phyloP scores from a whole-genome alignment of 2,113 vertebrate genomes.

The pig (Sus scrofa) region T2T-Sscrofa CM000829.6:53280001-53280500 shows the following conservation, averaged over 20 bases:
- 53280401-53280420: background rate
- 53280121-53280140: background rate
- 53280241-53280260: background rate
- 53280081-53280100: background rate
- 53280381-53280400: background rate
- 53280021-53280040: background rate
- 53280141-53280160: accelerated
- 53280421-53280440: background rate
- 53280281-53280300: background rate
- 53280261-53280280: background rate
- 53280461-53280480: background rate
- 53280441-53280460: background rate
- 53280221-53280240: background rate
- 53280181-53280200: background rate
- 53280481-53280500: background rate
- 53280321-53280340: background rate
- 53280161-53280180: background rate
- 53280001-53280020: background rate
- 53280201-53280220: background rate
- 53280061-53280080: background rate
- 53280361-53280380: background rate
- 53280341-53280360: background rate
- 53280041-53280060: background rate
- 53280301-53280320: no score
- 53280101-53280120: background rate